Evolutionary conservation across 23 tunicate genomes (phyloP).

Genomic region (Corella eumyota): DNA sequence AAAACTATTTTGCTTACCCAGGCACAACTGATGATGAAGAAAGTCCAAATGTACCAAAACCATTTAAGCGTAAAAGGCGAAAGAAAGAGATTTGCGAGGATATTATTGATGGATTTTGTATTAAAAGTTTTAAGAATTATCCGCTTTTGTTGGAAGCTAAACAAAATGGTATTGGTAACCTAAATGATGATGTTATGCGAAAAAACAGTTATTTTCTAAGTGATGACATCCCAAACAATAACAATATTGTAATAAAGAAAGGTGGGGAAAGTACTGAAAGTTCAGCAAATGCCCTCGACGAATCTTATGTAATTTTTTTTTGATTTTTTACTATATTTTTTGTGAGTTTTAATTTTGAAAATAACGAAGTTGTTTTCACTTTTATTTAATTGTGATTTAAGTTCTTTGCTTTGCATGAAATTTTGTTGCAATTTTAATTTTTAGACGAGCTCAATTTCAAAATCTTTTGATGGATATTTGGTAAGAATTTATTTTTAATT

Average conservation of each 20-base stretch:
- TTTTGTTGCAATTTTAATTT: constrained; percentile 1
- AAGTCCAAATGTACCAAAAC: constrained; percentile 6
- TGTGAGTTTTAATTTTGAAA: background rate
- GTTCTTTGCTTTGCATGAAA: background rate
- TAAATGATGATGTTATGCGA: background rate
- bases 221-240: background rate
- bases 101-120: constrained; percentile 59
- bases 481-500: constrained; percentile 11
- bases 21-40: no score
- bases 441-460: constrained; percentile 46
- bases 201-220: background rate
- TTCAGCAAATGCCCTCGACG: constrained; percentile 47
- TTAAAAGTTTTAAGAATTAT: constrained; percentile 41
- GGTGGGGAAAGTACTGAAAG: constrained; percentile 55
- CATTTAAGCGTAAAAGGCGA: constrained; percentile 26
- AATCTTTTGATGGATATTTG: constrained; percentile 38
- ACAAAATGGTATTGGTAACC: no score
- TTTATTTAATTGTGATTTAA: no score
- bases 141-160: constrained; percentile 15
- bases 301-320: constrained; percentile 37
- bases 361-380: no score
- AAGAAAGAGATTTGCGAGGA: constrained; percentile 40
- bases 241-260: background rate
- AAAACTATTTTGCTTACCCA: no score
- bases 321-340: background rate